Evolutionary conservation across 2,113 vertebrate species (phyloP), one percentile per base, ranked within the genome.

Genomic region (Lucifuga dentata): DNA sequence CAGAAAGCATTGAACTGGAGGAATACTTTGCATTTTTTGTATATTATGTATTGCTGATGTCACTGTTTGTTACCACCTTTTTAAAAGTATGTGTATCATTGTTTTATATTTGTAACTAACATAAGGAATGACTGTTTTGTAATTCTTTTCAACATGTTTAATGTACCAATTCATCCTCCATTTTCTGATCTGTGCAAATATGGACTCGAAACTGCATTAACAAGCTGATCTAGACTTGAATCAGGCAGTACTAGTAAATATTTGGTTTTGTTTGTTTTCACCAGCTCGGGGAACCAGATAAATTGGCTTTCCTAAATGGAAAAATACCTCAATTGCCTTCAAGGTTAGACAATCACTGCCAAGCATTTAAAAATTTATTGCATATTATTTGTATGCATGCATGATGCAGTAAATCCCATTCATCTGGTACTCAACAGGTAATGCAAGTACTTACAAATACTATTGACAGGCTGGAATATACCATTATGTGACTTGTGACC

Each of bases 31-130:
- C 17, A 24, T 72, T 15, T 5, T 86, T 78, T 86, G 80, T 91
- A 90, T 78, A 83, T 90, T 76, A 68, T 86, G 73, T 72, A 66
- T 67, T 78, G 70, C 66, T 73, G 61, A 23, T 79, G 50, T 79
- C 57, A n/a, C n/a, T 73, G 46, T 70, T 81, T 53, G 62, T 66
- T 49, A 73, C 76, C n/a, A 12, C 44, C 49, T 83, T 56, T 60
- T 59, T 33, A 59, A 48, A 68, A 64, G 43, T 85, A 29, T 83
- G 75, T 84, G 70, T 38, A 73, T 64, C 57, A 21, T 68, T 76
- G 40, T 83, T 77, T 81, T 41, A 46, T 81, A 62, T 69, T 79
- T 83, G 52, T 79, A 57, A 83, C 73, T 81, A 83, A 86, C 69
- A 75, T 19, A 36, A 38, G 9, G 69, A 40, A 63, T 26, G 40